phyloP scores from a whole-genome alignment of 2,113 vertebrate species.

The Upupa epops region DNA sequence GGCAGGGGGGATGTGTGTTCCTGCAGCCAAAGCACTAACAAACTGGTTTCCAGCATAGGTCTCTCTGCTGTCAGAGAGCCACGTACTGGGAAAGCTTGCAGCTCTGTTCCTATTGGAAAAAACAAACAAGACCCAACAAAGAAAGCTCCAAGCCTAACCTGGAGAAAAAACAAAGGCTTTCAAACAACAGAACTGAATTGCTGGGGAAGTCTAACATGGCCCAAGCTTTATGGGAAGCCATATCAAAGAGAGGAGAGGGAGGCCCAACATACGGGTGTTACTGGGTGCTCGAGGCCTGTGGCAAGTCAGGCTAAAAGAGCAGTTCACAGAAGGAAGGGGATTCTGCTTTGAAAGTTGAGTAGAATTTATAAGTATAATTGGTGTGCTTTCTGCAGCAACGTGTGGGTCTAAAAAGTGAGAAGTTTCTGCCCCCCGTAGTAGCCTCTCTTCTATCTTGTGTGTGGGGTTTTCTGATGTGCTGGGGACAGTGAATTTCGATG shows the following conservation, averaged over 20 bases:
- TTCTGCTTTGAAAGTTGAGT: no score
- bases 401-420: no score
- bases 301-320: not conserved
- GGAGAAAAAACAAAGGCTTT: not conserved
- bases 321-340: not conserved
- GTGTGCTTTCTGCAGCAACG: no score
- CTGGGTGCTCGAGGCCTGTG: not conserved
- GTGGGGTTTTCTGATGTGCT: no score
- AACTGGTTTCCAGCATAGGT: no score
- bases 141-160: not conserved
- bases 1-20: no score
- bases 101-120: not conserved
- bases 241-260: not conserved
- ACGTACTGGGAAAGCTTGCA: not conserved
- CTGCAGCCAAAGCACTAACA: no score
- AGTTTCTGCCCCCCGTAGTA: no score
- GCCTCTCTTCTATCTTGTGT: no score
- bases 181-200: not conserved
- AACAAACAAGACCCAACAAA: not conserved
- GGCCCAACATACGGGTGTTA: fast-evolving
- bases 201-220: not conserved
- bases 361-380: no score
- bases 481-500: no score
- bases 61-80: not conserved
- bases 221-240: not conserved